These are phyloP conservation scores for Rostratula benghalensis DNA, from an alignment of 2,113 vertebrate species.

Conservation along the genomic window DNA sequence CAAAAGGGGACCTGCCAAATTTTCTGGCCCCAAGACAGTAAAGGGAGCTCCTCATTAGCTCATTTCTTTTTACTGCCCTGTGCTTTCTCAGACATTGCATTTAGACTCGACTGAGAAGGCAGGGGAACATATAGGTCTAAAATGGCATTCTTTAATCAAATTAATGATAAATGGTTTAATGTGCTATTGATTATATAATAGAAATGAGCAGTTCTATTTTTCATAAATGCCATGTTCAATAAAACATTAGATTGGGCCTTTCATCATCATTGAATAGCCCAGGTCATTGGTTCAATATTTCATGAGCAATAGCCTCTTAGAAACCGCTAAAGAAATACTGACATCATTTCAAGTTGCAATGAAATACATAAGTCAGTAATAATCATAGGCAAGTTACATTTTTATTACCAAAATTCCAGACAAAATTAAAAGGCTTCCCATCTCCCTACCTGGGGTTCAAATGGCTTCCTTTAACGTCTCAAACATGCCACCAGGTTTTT, in stretches of 20 bases:
- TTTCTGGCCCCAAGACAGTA: background rate
- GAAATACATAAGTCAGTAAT: conserved; percentile 28
- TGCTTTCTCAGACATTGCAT: conserved; percentile 20
- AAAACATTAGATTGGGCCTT: conserved; percentile 69
- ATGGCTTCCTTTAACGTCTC: background rate
- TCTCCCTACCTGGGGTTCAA: background rate
- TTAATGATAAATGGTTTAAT: conserved; percentile 73
- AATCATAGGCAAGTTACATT: background rate
- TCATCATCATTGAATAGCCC: conserved; percentile 64
- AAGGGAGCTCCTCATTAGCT: background rate
- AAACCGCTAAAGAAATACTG: conserved; percentile 29
- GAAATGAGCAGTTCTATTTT: conserved; percentile 70
- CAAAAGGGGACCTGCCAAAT: background rate
- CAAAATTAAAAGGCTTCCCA: background rate
- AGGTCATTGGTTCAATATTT: conserved; percentile 65
- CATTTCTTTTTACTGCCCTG: background rate
- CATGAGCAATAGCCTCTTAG: conserved; percentile 53
- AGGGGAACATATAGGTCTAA: background rate
- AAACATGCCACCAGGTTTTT: background rate
- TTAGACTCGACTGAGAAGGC: conserved; percentile 16
- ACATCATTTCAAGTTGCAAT: conserved; percentile 37
- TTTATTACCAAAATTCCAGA: conserved; percentile 22
- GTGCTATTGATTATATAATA: conserved; percentile 75
- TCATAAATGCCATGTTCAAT: conserved; percentile 73
- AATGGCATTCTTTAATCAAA: conserved; percentile 60